A percentile compares a stretch with the other conserved stretches of the same genome.
phyloP scores from a whole-genome alignment of 2,888 invertebrate genomes.

The Atethmia centrago region DNA sequence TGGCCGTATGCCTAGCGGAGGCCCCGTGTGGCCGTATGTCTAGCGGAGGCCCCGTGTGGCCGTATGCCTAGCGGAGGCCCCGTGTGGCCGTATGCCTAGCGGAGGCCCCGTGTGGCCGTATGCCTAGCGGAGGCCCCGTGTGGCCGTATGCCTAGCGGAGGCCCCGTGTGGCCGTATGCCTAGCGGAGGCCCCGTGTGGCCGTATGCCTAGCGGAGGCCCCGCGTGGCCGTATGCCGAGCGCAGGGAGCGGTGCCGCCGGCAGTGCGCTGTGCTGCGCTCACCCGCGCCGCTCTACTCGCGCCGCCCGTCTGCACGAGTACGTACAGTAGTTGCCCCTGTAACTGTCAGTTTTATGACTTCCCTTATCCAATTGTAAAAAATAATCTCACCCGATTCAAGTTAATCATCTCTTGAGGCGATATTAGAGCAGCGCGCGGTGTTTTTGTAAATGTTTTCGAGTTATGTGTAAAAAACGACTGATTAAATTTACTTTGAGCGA shows the following conservation, averaged over 20 bases:
- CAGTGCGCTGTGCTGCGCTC: constrained; percentile 55
- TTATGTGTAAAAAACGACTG: constrained; percentile 87
- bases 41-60: no score
- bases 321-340: constrained; percentile 17
- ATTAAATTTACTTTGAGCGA: constrained; percentile 83
- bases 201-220: constrained; percentile 70
- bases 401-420: constrained; percentile 25
- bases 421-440: constrained; percentile 59
- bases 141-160: constrained; percentile 71
- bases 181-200: constrained; percentile 68
- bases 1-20: no score
- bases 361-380: constrained; percentile 43
- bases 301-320: neutral
- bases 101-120: no score
- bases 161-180: no score
- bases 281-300: constrained; percentile 47
- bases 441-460: constrained; percentile 79
- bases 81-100: constrained; percentile 71
- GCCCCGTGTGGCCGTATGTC: constrained; percentile 71
- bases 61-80: no score
- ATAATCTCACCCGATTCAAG: constrained; percentile 11
- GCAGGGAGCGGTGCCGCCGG: constrained; percentile 52
- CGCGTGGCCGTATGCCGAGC: no score
- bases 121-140: constrained; percentile 65
- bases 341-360: constrained; percentile 60